Percentiles rank a stretch among this genome's conserved stretches.
phyloP scores from a whole-genome alignment of 2,797 vertebrate species.

The Phataginus tricuspis region DNA sequence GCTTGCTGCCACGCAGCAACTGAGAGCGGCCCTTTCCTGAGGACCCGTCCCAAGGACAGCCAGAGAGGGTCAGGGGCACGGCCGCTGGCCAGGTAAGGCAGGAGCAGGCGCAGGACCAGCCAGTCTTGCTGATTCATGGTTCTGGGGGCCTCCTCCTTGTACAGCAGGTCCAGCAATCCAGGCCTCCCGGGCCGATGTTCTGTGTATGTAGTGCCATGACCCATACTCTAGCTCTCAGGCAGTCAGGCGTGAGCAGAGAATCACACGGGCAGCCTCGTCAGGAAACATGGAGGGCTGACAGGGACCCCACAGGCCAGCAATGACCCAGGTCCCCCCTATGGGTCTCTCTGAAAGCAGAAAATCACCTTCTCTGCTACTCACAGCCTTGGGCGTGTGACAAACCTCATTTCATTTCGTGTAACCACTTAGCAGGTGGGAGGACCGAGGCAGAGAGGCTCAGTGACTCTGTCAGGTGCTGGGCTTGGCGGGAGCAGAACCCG shows the following conservation, averaged over 20 bases:
- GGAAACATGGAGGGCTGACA: not conserved
- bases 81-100: no score
- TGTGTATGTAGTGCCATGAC: not conserved
- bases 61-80: fast-evolving
- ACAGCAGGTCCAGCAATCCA: no score
- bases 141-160: not conserved
- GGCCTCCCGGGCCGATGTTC: not conserved
- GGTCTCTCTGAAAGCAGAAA: not conserved
- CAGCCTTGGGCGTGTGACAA: no score
- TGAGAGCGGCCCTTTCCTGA: not conserved
- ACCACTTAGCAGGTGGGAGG: not conserved
- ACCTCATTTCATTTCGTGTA: no score
- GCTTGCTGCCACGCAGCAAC: fast-evolving
- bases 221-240: not conserved
- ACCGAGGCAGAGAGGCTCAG: not conserved
- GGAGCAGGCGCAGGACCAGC: no score
- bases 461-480: not conserved
- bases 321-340: not conserved
- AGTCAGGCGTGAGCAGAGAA: no score
- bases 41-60: fast-evolving
- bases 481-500: not conserved
- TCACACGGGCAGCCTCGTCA: not conserved
- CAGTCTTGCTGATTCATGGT: fast-evolving
- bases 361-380: not conserved
- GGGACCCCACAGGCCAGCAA: no score